Percentiles rank a stretch among this genome's conserved stretches.
phyloP scores from a whole-genome alignment of 2,888 invertebrate species.

The Gasteruption jaculator region DNA sequence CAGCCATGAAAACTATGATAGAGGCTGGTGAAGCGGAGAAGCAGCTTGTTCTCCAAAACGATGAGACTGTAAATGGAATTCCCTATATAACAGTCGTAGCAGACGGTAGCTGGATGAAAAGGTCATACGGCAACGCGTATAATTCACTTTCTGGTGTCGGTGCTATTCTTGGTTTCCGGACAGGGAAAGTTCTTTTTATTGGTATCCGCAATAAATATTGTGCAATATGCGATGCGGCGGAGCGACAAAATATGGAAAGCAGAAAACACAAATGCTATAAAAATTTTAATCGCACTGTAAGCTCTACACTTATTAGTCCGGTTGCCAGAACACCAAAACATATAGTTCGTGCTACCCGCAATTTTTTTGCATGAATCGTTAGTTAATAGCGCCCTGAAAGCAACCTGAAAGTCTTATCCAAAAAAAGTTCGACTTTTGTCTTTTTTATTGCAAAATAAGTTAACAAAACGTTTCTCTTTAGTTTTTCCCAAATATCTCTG shows the following conservation, averaged over 20 bases:
- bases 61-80: conserved; percentile 16
- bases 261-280: conserved; percentile 22
- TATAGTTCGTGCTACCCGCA: no score
- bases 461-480: no score
- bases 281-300: conserved; percentile 27
- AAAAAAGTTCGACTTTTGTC: no score
- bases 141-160: conserved; percentile 24
- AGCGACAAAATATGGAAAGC: neutral
- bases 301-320: conserved; percentile 37
- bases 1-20: conserved; percentile 12
- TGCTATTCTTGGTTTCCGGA: conserved; percentile 21
- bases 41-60: conserved; percentile 8
- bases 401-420: no score
- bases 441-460: no score
- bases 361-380: no score
- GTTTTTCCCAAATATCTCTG: no score
- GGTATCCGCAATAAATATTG: conserved; percentile 34
- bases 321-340: no score
- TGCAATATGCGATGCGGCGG: conserved; percentile 16
- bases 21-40: conserved; percentile 17
- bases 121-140: conserved; percentile 21
- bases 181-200: conserved; percentile 27
- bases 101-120: conserved; percentile 27
- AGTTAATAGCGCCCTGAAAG: no score
- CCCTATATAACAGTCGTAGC: conserved; percentile 20